Base-by-base conservation (phyloP, 2,797 vertebrate species). In the Melanotaenia trifasciata region DNA sequence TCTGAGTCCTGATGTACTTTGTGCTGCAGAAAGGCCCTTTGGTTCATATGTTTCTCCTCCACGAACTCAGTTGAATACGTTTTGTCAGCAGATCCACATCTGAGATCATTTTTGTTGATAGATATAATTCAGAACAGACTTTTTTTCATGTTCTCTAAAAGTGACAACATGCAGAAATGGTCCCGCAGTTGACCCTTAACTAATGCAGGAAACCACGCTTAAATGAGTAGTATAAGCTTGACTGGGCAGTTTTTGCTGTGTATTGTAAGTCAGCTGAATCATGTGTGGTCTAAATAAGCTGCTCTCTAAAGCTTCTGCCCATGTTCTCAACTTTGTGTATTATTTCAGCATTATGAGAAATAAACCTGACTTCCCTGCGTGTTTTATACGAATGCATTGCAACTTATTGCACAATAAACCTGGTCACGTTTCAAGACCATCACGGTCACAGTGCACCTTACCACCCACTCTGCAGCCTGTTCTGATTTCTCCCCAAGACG, bases 391-490 rank as follows among this genome's bases (percentile, higher is more conserved):
- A 26, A 45, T 64, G 35, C 14, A 69, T 64, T 64, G 51, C 61
- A 54, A 80, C 33, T 36, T 50, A 50, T 32, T 45, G 28, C 74
- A 66, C 45, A 64, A 70, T 30, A 38, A 76, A 74, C 64, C 51
- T 14, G 56, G 33, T 51, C 67, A 70, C 62, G 56, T 64, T 61
- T 86, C 36, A 74, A 45, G 51, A 40, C 28, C 70, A 64, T 79
- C 72, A 69, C 57, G 16, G 22, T 77, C 56, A 62, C 77, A 54
- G 38, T 64, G 24, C 57, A 56, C 61, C 65, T 51, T 58, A 73
- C 76, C 80, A 79, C 89, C 80, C 78, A 84, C 67, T 30, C 65
- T 61, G 78, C 76, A 67, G 74, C 71, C 51, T 28, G 47, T 64
- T 62, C 57, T 1, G 6, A 28, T 43, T 70, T 20, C 58, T 66